Base-by-base conservation (phyloP, 2,888 invertebrate species). In the Gymnosoma rotundatum region DNA sequence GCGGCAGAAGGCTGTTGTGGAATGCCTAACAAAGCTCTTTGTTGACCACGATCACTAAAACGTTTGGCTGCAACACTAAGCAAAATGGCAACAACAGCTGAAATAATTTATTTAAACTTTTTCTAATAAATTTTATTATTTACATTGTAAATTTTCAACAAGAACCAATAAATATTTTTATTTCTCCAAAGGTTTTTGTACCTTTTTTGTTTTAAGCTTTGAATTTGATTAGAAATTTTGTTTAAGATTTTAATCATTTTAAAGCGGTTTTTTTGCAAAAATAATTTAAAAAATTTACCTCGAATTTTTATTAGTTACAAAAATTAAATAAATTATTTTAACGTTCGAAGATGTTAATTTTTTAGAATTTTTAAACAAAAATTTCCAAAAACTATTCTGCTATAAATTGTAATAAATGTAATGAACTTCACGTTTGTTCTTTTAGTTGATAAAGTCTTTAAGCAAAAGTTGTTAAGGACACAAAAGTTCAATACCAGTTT, bases 11-110 rank as follows among this genome's bases (percentile, higher is more conserved):
- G 60, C 12, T 61, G 75, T 9, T 64, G 72, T 14, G 85, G 85
- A n/a, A 54, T 20, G 2, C 85, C 86, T 45, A 75, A 32, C 20
- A 78, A 45, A 63, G 70, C 78, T 63, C 78, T 63, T n/a, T 63
- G 10, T n/a, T 70, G 45, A 32, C 18, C 36, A 10, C n/a, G n/a
- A 45, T 70, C 63, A 0, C 21, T 56, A 25, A 48, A 63, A 6
- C 78, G 61, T 70, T 78, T 70, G 12, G 61, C 63, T 7, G 60
- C 1, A 6, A 10, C 64, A 36, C n/a, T 38, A 3, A 66, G 36
- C 8, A n/a, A 20, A 36, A 58, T 4, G 12, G 25, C 20, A 9
- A 52, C 18, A 52, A 63, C 0, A 52, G 61, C 73, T 63, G 2
- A 61, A 50, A 36, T n/a, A 25, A 0, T 9, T 18, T 0, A 45